A percentile compares a stretch with the other conserved stretches of the same genome.
Conservation (phyloP, 2,797 vertebrate genomes). For the Trachops cirrhosus region DNA sequence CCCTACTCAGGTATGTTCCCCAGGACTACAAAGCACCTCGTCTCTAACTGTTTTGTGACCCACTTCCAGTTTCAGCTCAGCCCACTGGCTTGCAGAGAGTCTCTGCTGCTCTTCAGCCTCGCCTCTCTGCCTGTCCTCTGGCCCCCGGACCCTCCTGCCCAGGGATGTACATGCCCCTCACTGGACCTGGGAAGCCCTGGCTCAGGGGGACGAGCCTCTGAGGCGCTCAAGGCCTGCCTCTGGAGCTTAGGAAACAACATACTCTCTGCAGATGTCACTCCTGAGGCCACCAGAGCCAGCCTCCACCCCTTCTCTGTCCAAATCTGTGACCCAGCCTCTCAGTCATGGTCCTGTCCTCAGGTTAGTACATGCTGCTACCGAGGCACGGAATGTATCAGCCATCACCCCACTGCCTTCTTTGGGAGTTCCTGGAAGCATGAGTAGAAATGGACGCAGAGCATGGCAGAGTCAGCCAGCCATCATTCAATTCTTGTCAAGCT, state of each 20-base stretch:
- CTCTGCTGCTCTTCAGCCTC: background rate
- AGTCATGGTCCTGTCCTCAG: background rate
- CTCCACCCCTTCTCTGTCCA: background rate
- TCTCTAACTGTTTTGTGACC: background rate
- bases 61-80: background rate
- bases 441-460: background rate
- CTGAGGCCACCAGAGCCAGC: background rate
- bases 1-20: background rate
- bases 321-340: background rate
- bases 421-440: background rate
- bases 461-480: background rate
- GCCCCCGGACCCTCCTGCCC: background rate
- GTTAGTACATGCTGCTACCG: background rate
- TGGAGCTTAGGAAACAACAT: background rate
- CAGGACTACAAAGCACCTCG: background rate
- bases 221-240: background rate
- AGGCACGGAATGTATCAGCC: background rate
- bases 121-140: background rate
- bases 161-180: background rate
- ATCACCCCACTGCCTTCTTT: background rate
- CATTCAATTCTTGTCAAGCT: slow-evolving; percentile 18
- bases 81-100: background rate
- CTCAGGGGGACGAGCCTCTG: background rate
- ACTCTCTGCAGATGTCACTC: background rate
- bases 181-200: background rate